phyloP scores from a whole-genome alignment of 2,888 invertebrate species.

The Endomychus coccineus region DNA sequence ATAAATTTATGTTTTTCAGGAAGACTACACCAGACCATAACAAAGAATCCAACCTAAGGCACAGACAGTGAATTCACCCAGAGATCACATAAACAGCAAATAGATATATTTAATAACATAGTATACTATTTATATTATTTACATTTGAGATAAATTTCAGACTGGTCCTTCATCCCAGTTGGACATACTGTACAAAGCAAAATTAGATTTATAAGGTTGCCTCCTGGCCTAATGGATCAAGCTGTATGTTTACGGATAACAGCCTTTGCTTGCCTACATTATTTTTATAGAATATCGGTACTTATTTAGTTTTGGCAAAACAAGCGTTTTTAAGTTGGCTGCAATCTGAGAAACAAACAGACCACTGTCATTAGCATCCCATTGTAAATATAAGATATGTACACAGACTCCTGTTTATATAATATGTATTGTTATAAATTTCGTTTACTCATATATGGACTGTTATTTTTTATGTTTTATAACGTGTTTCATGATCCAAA shows the following conservation, averaged over 20 bases:
- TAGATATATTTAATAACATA: too few species aligned
- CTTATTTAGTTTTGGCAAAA: slow-evolving; percentile 15
- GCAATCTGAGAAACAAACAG: slow-evolving; percentile 9
- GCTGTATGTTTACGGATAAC: too few species aligned
- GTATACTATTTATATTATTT: slow-evolving; percentile 10
- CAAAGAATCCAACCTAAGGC: slow-evolving; percentile 45
- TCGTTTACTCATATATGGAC: slow-evolving; percentile 38
- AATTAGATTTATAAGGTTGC: too few species aligned
- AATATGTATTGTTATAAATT: slow-evolving; percentile 36
- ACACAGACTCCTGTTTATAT: slow-evolving; percentile 37
- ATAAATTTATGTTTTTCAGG: slow-evolving; percentile 35
- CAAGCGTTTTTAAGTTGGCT: slow-evolving; percentile 15
- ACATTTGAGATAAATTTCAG: slow-evolving; percentile 11
- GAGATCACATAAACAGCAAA: too few species aligned
- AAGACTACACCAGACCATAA: slow-evolving; percentile 47
- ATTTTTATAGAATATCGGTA: too few species aligned
- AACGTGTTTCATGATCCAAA: too few species aligned
- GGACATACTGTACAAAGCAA: slow-evolving; percentile 15
- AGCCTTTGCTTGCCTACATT: too few species aligned
- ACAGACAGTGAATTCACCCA: slow-evolving; percentile 43
- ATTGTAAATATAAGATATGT: slow-evolving; percentile 34
- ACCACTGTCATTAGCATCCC: slow-evolving; percentile 13
- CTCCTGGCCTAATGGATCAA: too few species aligned
- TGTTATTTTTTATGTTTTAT: slow-evolving; percentile 29
- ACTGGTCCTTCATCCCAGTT: slow-evolving; percentile 12